Evolutionary conservation across 2,113 vertebrate species (phyloP).

Genomic region (Istiophorus platypterus): DNA sequence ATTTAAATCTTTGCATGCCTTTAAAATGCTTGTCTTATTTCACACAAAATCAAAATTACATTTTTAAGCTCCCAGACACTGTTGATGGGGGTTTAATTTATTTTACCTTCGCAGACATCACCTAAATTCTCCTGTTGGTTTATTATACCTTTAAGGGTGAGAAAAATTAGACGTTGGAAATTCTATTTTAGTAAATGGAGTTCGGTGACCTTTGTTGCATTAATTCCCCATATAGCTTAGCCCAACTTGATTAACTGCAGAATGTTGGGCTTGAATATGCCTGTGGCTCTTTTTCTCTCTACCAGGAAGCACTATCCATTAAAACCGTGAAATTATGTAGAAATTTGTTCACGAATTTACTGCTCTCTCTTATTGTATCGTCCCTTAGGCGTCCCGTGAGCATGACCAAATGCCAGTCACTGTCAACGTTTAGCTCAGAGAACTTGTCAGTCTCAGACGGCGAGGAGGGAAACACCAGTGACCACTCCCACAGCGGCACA

Average conservation of each 20-base stretch:
- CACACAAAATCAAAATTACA: too few relatives aligned
- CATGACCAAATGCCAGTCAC: conserved; percentile 92
- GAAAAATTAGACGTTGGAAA: neutral
- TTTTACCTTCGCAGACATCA: neutral
- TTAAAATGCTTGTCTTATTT: too few relatives aligned
- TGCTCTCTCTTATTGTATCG: neutral
- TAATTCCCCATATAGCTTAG: neutral
- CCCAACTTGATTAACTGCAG: neutral
- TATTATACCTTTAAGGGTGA: neutral
- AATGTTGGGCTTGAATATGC: neutral
- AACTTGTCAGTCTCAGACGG: conserved; percentile 91
- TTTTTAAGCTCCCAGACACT: neutral
- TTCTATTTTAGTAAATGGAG: neutral
- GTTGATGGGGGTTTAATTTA: neutral
- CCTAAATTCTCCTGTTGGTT: neutral
- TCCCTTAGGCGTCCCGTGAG: conserved; percentile 84
- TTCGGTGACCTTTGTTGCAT: neutral
- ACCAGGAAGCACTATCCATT: neutral
- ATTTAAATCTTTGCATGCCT: neutral
- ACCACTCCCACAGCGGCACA: conserved; percentile 93
- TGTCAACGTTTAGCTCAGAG: conserved; percentile 94
- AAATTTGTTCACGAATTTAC: neutral
- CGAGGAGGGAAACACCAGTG: conserved; percentile 93
- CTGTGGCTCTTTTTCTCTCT: neutral
- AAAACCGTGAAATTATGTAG: neutral